These are phyloP conservation scores for Onychorhynchus coronatus DNA, from an alignment of 2,113 vertebrate genomes.

Conservation along the genomic window DNA sequence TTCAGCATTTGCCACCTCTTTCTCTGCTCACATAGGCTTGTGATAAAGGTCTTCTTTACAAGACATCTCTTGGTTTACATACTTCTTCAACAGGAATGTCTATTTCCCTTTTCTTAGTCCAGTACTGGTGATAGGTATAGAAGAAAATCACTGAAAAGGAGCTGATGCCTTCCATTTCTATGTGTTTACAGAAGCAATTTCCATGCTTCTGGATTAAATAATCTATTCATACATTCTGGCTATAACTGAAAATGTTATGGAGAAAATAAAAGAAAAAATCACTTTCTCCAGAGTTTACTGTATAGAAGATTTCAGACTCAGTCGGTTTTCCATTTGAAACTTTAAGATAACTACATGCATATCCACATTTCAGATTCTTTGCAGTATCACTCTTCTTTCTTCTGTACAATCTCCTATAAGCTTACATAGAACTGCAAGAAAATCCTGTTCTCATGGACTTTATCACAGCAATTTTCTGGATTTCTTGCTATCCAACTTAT, in stretches of 20 bases:
- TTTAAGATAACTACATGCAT: neutral
- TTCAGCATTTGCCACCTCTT: neutral
- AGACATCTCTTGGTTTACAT: neutral
- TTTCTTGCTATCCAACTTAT: neutral
- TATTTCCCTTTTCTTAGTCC: neutral
- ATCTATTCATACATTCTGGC: neutral
- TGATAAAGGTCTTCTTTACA: neutral
- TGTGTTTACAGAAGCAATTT: neutral
- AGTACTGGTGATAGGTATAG: neutral
- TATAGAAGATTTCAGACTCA: neutral
- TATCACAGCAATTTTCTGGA: neutral
- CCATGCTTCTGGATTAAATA: neutral
- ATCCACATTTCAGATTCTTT: neutral
- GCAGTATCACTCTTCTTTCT: neutral
- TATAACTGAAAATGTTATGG: neutral
- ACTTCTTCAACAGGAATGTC: neutral
- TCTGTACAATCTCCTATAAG: neutral
- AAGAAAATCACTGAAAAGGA: neutral
- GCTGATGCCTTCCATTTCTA: neutral
- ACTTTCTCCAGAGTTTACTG: neutral
- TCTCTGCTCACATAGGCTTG: neutral
- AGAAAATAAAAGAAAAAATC: neutral
- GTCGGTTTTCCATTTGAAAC: neutral
- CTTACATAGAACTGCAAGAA: neutral
- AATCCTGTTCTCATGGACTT: neutral